Base-by-base conservation (phyloP, 2,113 vertebrate genomes). In the Rhagologus leucostigma region DNA sequence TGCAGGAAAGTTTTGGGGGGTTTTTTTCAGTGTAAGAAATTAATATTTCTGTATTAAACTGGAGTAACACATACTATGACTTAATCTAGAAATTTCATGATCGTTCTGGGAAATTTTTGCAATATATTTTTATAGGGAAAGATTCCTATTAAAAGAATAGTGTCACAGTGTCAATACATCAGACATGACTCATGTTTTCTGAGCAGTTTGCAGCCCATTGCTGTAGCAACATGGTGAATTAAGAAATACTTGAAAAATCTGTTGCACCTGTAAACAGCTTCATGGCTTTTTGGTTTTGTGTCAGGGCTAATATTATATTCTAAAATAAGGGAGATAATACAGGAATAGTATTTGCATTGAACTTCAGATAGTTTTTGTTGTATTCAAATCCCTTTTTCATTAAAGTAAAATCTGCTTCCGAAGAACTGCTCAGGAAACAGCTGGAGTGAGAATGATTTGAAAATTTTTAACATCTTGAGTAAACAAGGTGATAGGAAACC, bases 351-450 rank as follows among this genome's bases (percentile, higher is more conserved):
- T 60, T 92, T 80, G 21, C 41, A 6, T 64, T 67, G 13, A 87
- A 63, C 30, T 82, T 82, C 8, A 81, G 16, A 20, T 57, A 73
- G 14, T 29, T 93, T 71, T 93, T 2, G 1, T 65, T 76, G 13
- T 46, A 53, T 85, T 89, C 30, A 80, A 80, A 69, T 89, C 33
- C 16, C 3, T 47, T 71, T 89, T 87, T 75, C 23, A 37, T 69
- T 27, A n/a, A 59, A 49, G 21, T 55, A 60, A 56, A 79, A 29
- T 27, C 41, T 86, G 5, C 42, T 50, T 85, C 50, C 0, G 0
- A 50, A 93, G 32, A 69, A 47, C 75, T 84, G 67, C 49, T 93
- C 46, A 63, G 78, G 84, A 95, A 96, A 90, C 87, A 93, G 55
- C 63, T 96, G 87, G 67, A 88, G 46, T 73, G 87, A 87, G 76